Percentiles rank a stretch among this genome's conserved stretches.
Evolutionary conservation across 1,140 invertebrate genomes (phyloP).

Genomic region (Drosophila tristis): DNA sequence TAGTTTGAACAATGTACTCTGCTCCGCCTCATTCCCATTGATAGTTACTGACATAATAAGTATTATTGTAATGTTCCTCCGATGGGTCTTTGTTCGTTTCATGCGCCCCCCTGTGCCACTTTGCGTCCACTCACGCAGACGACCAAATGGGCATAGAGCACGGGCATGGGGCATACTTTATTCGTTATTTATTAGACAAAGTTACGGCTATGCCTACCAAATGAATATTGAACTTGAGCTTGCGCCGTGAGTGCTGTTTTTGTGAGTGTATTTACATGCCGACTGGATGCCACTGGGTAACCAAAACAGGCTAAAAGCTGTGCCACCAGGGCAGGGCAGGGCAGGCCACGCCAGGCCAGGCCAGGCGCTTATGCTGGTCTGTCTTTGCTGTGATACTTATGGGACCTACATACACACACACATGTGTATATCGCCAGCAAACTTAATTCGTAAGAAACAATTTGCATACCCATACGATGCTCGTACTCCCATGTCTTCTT

Average conservation of each 20-base stretch:
- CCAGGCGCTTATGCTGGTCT: conserved; percentile 1
- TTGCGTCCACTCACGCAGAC: conserved; percentile 77
- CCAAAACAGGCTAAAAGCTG: not conserved
- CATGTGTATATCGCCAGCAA: conserved; percentile 17
- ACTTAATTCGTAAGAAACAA: conserved; percentile 76
- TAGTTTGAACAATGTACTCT: conserved; percentile 27
- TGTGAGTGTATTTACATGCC: conserved; percentile 8
- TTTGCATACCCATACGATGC: conserved; percentile 61
- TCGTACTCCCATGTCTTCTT: conserved; percentile 56
- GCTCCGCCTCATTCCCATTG: conserved; percentile 1
- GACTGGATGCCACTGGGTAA: not conserved
- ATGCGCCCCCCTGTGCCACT: conserved; percentile 60
- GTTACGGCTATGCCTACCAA: conserved; percentile 65
- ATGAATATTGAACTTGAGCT: conserved; percentile 57
- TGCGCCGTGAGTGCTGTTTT: not conserved
- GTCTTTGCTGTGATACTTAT: no score
- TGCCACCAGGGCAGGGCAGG: not conserved
- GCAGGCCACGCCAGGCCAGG: not conserved
- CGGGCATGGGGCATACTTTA: conserved; percentile 66
- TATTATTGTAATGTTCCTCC: conserved; percentile 71
- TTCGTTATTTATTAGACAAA: conserved; percentile 79
- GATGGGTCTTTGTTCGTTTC: conserved; percentile 44
- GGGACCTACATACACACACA: not conserved
- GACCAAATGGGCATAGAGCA: conserved; percentile 33
- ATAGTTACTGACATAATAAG: conserved; percentile 72